Evolutionary conservation across 37 sponge, comb jelly and placozoan species (phyloP).

Genomic region (Mnemiopsis leidyi): DNA sequence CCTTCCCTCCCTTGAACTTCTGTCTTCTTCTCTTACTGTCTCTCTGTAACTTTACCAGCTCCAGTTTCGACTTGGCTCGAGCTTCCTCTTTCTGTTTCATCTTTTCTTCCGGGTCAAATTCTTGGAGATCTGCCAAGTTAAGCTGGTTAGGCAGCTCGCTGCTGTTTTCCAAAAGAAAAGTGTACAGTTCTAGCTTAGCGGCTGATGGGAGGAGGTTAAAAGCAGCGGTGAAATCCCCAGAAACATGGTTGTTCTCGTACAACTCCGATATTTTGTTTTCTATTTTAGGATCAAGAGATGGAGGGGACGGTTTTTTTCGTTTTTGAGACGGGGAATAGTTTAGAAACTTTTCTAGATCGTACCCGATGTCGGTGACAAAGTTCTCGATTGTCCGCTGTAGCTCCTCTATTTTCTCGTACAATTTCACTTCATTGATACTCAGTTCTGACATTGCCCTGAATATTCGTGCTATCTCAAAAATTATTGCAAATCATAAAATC

Average conservation of each 20-base stretch:
- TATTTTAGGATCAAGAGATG: background rate
- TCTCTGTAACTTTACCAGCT: slow-evolving; percentile 55
- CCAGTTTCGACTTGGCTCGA: slow-evolving; percentile 60
- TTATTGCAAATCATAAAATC: background rate
- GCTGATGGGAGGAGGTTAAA: background rate
- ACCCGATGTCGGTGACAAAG: slow-evolving; percentile 35
- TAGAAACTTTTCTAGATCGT: slow-evolving; percentile 31
- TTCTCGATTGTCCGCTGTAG: slow-evolving; percentile 16
- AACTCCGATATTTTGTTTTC: background rate
- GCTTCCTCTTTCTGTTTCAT: background rate
- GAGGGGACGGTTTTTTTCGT: background rate
- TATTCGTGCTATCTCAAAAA: background rate
- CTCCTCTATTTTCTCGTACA: slow-evolving; percentile 12
- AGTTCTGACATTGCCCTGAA: background rate
- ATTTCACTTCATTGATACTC: background rate
- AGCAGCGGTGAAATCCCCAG: background rate
- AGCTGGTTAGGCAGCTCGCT: background rate
- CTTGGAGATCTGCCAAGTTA: background rate
- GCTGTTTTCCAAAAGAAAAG: background rate
- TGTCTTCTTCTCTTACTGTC: slow-evolving; percentile 48
- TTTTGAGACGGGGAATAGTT: slow-evolving; percentile 4
- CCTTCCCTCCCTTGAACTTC: slow-evolving; percentile 62
- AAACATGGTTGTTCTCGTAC: background rate
- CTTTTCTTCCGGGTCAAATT: slow-evolving; percentile 15
- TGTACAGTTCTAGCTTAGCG: slow-evolving; percentile 2